Conservation (phyloP, 2,113 vertebrate species). For the Corvus moneduloides region DNA sequence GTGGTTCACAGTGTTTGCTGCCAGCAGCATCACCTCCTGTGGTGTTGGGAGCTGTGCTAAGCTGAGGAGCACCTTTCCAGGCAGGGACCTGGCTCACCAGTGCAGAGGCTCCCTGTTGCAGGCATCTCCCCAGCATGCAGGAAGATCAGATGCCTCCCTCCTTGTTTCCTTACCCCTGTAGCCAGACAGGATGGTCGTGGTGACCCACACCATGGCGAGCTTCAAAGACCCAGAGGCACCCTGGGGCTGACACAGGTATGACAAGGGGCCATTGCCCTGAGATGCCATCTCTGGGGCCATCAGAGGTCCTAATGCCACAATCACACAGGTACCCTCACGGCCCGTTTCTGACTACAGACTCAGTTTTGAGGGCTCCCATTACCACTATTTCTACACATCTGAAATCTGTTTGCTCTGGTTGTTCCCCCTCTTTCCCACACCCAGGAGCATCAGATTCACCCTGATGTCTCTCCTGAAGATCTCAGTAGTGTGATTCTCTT, state of each 20-base stretch:
- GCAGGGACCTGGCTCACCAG: neutral
- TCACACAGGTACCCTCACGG: neutral
- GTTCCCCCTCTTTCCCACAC: neutral
- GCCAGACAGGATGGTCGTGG: rapidly evolving
- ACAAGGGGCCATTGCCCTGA: neutral
- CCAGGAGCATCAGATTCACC: neutral
- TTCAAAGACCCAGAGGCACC: rapidly evolving
- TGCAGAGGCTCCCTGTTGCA: neutral
- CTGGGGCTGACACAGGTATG: neutral
- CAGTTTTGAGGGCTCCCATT: neutral
- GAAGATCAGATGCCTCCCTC: neutral
- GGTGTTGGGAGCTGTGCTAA: rapidly evolving
- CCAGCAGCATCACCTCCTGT: neutral
- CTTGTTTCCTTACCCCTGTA: neutral
- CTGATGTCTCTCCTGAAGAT: neutral
- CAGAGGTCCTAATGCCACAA: neutral
- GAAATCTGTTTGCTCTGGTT: neutral
- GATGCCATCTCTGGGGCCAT: neutral
- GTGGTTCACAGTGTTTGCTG: neutral
- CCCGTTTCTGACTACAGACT: neutral
- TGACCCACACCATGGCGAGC: neutral
- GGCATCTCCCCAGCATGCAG: neutral
- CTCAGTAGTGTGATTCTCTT: neutral
- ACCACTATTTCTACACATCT: neutral
- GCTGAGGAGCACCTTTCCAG: neutral